Base-by-base conservation (phyloP, 2,797 vertebrate species). In the Poeciliopsis gracilis region DNA sequence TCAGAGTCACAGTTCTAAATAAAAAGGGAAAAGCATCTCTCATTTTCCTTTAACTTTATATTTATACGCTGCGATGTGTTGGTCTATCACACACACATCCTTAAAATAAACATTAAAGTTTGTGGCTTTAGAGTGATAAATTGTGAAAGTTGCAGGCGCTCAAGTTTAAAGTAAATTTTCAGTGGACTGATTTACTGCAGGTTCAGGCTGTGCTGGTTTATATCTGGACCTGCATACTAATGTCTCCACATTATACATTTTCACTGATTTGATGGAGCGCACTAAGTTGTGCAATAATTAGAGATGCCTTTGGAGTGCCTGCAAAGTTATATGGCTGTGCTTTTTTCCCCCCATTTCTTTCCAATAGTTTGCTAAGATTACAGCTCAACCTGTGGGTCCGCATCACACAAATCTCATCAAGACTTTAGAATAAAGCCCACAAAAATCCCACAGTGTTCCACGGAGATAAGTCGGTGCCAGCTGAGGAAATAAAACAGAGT, bases 321-420 rank as follows among this genome's bases (percentile, higher is more conserved):
- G 59, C 45, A 81, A 69, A 86, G 73, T 47, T 51, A 43, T 49
- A 82, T 82, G 75, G 74, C 66, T 77, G 57, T 51, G 41, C 72
- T 77, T 84, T 82, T 25, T 73, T 66, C 82, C 66, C 57, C 59
- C 25, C 61, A 67, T 69, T 69, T 69, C 23, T 69, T 69, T 69
- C 66, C 66, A 69, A 69, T 12, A 82, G 76, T 33, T 76, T 72
- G 11, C 33, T 53, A 23, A 86, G 71, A 84, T 87, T 86, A 87
- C 61, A 79, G 82, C 84, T 88, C 66, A 69, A 69, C 38, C 38
- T n/a, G 38, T 85, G 89, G 81, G 86, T 88, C 72, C 77, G 45
- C 59, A 82, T 84, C 90, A 87, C 78, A 88, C 77, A 89, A 80
- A 90, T 86, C 88, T 86, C 86, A 90, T 86, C 88, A 79, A 82